These are phyloP conservation scores for Melanerpes aurifrons DNA, from an alignment of 2,113 vertebrate species.

Conservation along the genomic window DNA sequence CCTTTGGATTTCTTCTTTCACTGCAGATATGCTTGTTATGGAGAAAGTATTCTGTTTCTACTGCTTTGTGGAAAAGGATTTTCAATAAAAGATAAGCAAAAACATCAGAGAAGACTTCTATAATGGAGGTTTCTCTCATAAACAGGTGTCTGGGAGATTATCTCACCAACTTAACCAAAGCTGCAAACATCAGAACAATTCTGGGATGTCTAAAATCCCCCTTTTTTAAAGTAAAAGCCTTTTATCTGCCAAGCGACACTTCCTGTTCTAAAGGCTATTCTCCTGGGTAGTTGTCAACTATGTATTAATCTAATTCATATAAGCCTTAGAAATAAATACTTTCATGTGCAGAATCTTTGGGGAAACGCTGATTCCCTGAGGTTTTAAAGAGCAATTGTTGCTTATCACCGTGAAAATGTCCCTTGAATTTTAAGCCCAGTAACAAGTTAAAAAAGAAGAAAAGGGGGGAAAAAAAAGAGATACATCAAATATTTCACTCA, in stretches of 20 bases:
- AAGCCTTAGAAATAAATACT: slow-evolving; percentile 53
- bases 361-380: slow-evolving; percentile 40
- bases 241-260: slow-evolving; percentile 46
- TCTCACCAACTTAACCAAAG: slow-evolving; percentile 42
- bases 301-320: slow-evolving; percentile 57
- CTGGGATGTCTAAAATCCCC: neutral
- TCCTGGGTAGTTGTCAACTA: slow-evolving; percentile 18
- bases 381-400: slow-evolving; percentile 40
- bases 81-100: slow-evolving; percentile 35
- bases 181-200: slow-evolving; percentile 15
- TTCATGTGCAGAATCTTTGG: slow-evolving; percentile 42
- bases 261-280: slow-evolving; percentile 31
- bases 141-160: slow-evolving; percentile 66
- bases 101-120: neutral
- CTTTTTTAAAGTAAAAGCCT: slow-evolving; percentile 23
- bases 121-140: slow-evolving; percentile 10
- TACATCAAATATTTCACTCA: neutral
- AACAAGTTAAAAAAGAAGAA: neutral
- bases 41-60: neutral
- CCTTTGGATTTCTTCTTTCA: slow-evolving; percentile 16
- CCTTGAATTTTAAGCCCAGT: slow-evolving; percentile 39
- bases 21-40: neutral
- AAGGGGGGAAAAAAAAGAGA: neutral
- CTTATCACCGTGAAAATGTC: slow-evolving; percentile 35
- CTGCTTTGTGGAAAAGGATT: slow-evolving; percentile 14